These are phyloP conservation scores for Saimiri boliviensis DNA, from an alignment of 2,113 vertebrate genomes.

Conservation along the genomic window DNA sequence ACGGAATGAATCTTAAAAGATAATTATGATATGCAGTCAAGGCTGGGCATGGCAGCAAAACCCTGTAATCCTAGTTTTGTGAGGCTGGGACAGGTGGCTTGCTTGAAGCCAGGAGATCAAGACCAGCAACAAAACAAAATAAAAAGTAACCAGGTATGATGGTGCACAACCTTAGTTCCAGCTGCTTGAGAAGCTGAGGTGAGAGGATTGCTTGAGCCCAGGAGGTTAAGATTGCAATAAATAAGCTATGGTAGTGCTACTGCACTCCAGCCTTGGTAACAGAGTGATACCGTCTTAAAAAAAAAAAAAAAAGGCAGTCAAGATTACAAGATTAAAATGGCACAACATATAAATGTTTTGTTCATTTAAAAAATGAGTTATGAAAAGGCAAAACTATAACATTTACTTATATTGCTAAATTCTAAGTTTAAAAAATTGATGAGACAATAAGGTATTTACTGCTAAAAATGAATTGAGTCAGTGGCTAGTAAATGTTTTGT, in stretches of 20 bases:
- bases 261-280: background rate
- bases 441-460: background rate
- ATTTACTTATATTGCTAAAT: background rate
- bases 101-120: background rate
- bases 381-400: background rate
- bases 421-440: background rate
- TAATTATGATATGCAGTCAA: background rate
- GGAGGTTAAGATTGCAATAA: background rate
- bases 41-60: background rate
- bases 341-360: background rate
- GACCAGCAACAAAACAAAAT: background rate
- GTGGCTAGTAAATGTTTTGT: background rate
- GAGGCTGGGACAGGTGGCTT: background rate
- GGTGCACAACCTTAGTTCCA: background rate
- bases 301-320: background rate
- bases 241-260: background rate
- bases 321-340: background rate
- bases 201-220: background rate
- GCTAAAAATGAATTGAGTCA: background rate
- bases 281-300: background rate
- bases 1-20: conserved; percentile 22
- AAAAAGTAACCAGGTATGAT: background rate
- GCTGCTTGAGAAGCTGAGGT: background rate
- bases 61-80: background rate
- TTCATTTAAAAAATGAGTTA: conserved; percentile 31